These are phyloP conservation scores for Plecotus auritus DNA, from an alignment of 2,113 vertebrate genomes.

Conservation along the genomic window DNA sequence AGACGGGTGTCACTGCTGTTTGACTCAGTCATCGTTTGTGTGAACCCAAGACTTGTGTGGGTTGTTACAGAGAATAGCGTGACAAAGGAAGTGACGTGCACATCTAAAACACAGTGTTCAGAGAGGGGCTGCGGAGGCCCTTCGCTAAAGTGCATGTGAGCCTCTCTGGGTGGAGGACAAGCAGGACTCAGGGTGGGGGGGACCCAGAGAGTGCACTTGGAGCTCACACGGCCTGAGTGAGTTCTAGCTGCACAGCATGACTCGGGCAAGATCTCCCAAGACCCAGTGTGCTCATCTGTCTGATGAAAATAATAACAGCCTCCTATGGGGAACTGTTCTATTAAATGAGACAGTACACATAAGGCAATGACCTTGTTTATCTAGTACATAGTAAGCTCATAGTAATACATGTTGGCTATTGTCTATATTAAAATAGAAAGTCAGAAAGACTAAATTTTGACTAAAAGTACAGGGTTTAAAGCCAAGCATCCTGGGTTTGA, in stretches of 20 bases:
- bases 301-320: neutral
- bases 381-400: neutral
- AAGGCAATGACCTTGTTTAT: neutral
- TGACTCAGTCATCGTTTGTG: neutral
- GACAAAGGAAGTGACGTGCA: neutral
- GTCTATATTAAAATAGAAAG: neutral
- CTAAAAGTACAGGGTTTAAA: neutral
- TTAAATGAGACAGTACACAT: neutral
- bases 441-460: neutral
- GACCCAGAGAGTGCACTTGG: accelerated
- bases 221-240: neutral
- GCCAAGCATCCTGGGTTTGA: neutral
- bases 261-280: neutral
- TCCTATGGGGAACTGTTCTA: neutral
- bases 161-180: accelerated
- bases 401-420: neutral
- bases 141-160: no score
- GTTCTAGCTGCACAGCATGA: neutral
- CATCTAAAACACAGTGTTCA: neutral
- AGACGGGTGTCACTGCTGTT: neutral
- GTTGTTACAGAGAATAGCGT: neutral
- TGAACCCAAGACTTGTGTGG: neutral
- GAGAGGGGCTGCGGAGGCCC: neutral
- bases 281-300: neutral
- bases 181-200: neutral